These are phyloP conservation scores for Apodemia duryi DNA, from an alignment of 2,888 invertebrate genomes.

Conservation along the genomic window DNA sequence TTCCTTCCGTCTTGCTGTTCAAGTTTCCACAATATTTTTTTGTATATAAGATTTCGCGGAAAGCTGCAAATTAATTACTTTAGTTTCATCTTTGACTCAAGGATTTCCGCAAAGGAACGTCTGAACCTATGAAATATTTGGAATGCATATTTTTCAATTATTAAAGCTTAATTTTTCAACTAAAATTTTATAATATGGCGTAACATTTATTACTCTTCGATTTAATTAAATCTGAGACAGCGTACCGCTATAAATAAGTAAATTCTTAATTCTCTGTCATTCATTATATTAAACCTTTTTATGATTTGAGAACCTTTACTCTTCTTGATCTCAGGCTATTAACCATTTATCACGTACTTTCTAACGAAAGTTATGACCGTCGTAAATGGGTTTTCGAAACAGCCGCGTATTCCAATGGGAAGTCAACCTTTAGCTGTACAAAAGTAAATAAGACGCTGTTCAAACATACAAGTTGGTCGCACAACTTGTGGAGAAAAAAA, in stretches of 20 bases:
- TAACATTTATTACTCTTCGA: not conserved
- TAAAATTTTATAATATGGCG: too few species aligned
- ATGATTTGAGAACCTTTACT: slow-evolving; percentile 18
- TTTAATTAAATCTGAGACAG: not conserved
- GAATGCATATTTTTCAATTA: too few species aligned
- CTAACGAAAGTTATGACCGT: slow-evolving; percentile 38
- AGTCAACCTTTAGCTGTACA: not conserved
- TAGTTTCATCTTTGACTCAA: too few species aligned
- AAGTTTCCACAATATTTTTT: too few species aligned
- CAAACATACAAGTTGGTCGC: not conserved
- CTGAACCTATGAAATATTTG: too few species aligned
- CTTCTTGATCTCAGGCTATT: slow-evolving; percentile 14
- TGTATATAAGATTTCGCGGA: too few species aligned
- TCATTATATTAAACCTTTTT: slow-evolving; percentile 3
- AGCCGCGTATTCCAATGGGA: slow-evolving; percentile 16
- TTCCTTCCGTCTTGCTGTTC: too few species aligned
- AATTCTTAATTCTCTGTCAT: not conserved
- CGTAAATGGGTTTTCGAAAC: slow-evolving; percentile 29
- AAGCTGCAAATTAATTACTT: too few species aligned
- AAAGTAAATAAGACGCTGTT: not conserved
- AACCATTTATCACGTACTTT: slow-evolving; percentile 38
- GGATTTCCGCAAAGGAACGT: too few species aligned
- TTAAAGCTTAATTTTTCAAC: too few species aligned
- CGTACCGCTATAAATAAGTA: not conserved
- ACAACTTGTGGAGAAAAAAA: not conserved